phyloP scores from a whole-genome alignment of 2,888 invertebrate genomes.

The Mylabris sibirica region DNA sequence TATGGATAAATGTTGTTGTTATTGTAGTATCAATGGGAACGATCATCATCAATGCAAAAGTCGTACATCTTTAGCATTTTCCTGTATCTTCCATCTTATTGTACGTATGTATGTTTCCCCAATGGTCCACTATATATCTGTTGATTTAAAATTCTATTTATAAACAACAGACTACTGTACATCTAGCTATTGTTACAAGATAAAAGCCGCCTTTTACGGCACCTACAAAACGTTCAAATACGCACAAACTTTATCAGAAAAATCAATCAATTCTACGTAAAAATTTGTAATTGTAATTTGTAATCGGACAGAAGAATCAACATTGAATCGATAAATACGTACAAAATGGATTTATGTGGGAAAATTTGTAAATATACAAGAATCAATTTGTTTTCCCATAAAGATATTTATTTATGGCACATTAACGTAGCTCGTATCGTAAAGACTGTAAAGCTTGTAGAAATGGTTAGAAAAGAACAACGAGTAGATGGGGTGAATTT shows the following conservation, averaged over 20 bases:
- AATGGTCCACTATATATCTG: not conserved
- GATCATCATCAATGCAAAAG: constrained; percentile 12
- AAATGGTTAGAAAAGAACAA: too few relatives aligned
- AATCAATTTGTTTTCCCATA: not conserved
- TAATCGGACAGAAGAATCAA: not conserved
- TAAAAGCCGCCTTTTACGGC: constrained; percentile 7
- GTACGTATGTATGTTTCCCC: not conserved
- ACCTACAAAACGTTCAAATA: not conserved
- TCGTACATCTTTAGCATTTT: constrained; percentile 14
- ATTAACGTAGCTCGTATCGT: too few relatives aligned
- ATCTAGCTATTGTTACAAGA: constrained; percentile 8
- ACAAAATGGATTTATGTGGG: not conserved
- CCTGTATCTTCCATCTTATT: constrained; percentile 6
- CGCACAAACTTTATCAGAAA: not conserved
- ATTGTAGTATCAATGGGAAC: not conserved
- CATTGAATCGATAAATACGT: not conserved
- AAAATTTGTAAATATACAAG: not conserved
- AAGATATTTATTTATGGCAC: too few relatives aligned
- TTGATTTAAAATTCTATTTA: constrained; percentile 13
- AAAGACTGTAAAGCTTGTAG: too few relatives aligned
- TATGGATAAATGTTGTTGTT: not conserved
- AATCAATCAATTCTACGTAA: not conserved
- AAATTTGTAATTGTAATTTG: constrained; percentile 9
- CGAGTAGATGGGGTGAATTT: too few relatives aligned
- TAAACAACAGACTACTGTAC: not conserved